Percentiles rank a stretch among this genome's conserved stretches.
Evolutionary conservation across 2,113 vertebrate genomes (phyloP).

Genomic region (Haliaeetus leucogaster): DNA sequence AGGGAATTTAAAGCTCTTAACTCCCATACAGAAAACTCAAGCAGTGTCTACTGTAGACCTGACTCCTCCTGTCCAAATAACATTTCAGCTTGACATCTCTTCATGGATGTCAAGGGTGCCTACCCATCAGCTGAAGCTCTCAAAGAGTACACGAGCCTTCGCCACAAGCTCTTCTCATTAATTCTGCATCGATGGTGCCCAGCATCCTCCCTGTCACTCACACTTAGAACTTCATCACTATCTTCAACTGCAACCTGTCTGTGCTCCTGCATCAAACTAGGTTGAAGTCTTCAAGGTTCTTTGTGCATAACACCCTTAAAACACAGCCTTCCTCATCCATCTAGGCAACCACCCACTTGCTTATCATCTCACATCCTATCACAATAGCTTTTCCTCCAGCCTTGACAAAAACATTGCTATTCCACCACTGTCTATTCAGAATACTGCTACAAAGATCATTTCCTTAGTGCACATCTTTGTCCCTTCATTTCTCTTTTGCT

Average conservation of each 20-base stretch:
- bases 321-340: not conserved
- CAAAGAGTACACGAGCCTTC: not conserved
- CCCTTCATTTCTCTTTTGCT: not conserved
- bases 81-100: not conserved
- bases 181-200: not conserved
- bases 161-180: not conserved
- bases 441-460: not conserved
- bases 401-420: not conserved
- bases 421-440: not conserved
- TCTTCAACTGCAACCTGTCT: not conserved
- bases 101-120: not conserved
- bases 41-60: fast-evolving
- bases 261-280: not conserved
- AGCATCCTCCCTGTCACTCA: not conserved
- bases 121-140: not conserved
- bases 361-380: not conserved
- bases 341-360: not conserved
- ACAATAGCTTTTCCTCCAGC: not conserved
- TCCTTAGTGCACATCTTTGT: not conserved
- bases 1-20: not conserved
- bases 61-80: not conserved
- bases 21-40: not conserved
- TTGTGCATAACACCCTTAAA: not conserved
- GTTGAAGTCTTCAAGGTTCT: not conserved
- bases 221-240: not conserved